Percentiles rank a stretch among this genome's conserved stretches.
Evolutionary conservation across 2,113 vertebrate genomes (phyloP).

Genomic region (Apistogramma diplotaenia): DNA sequence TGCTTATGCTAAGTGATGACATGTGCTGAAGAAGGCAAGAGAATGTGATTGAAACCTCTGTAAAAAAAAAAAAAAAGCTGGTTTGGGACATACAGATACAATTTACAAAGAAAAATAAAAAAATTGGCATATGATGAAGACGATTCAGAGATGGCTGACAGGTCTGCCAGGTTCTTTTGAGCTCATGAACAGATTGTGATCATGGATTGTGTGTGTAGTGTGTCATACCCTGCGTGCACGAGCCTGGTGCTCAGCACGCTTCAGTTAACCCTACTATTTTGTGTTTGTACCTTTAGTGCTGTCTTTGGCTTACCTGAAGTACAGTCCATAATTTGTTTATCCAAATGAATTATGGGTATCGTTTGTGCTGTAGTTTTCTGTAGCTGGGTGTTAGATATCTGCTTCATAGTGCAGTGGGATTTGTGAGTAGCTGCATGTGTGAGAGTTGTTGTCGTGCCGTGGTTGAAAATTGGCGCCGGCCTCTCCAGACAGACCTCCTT

Average conservation of each 20-base stretch:
- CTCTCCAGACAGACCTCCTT: not conserved
- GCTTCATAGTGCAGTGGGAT: slow-evolving; percentile 9
- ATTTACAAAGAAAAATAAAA: too few relatives aligned
- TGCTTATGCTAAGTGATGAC: not conserved
- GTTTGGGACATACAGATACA: too few relatives aligned
- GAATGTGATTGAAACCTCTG: not conserved
- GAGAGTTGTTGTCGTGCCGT: not conserved
- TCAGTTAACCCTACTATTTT: slow-evolving; percentile 19
- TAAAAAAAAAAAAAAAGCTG: too few relatives aligned
- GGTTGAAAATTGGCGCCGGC: slow-evolving; percentile 20
- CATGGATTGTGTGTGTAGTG: slow-evolving; percentile 41
- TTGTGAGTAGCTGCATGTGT: not conserved
- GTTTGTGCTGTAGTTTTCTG: not conserved
- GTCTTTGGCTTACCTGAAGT: slow-evolving; percentile 32
- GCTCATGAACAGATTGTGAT: slow-evolving; percentile 49
- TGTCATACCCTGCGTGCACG: not conserved
- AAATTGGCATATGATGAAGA: too few relatives aligned
- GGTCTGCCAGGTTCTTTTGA: slow-evolving; percentile 9
- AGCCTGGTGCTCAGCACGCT: slow-evolving; percentile 17
- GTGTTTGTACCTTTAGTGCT: slow-evolving; percentile 34
- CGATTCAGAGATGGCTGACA: not conserved
- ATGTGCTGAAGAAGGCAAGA: not conserved
- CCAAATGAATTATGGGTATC: slow-evolving; percentile 61
- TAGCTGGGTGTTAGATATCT: slow-evolving; percentile 11
- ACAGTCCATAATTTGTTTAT: slow-evolving; percentile 65